Percentiles rank a stretch among this genome's conserved stretches.
Evolutionary conservation across 2,113 vertebrate genomes (phyloP).

Genomic region (Apteryx owenii): DNA sequence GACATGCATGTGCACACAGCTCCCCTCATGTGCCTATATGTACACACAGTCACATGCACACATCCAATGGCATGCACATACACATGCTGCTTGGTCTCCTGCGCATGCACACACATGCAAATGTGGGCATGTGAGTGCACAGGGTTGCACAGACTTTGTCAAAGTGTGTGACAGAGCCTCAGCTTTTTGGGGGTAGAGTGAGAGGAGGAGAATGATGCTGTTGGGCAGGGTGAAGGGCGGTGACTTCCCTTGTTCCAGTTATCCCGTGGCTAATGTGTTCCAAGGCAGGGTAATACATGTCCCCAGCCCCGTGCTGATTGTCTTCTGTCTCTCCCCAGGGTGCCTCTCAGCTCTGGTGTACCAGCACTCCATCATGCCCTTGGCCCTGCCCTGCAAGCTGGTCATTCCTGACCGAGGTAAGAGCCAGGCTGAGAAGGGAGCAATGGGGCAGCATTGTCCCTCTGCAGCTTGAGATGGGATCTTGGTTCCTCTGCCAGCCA

Average conservation of each 20-base stretch:
- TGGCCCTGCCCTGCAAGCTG: constrained; percentile 96
- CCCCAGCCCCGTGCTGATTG: neutral
- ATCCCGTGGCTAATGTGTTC: neutral
- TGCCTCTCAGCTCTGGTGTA: constrained; percentile 97
- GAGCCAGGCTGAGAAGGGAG: neutral
- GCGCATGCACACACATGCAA: neutral
- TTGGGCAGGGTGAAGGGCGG: neutral
- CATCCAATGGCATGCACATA: too few relatives aligned
- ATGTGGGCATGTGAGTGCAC: too few relatives aligned
- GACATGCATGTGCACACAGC: too few relatives aligned
- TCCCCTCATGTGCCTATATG: too few relatives aligned
- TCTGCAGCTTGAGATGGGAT: neutral
- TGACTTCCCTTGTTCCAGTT: neutral
- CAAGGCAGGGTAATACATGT: rapidly evolving
- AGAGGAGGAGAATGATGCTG: neutral
- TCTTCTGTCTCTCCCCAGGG: constrained; percentile 75
- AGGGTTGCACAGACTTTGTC: too few relatives aligned
- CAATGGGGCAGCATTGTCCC: too few relatives aligned
- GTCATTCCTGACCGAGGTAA: constrained; percentile 94
- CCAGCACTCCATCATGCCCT: constrained; percentile 96
- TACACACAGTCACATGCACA: too few relatives aligned
- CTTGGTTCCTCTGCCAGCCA: neutral
- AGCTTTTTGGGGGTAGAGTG: too few relatives aligned
- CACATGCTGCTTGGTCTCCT: neutral
- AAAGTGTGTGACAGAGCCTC: too few relatives aligned